Evolutionary conservation across 2,888 invertebrate genomes (phyloP).

Genomic region (Callyntrura sp.): DNA sequence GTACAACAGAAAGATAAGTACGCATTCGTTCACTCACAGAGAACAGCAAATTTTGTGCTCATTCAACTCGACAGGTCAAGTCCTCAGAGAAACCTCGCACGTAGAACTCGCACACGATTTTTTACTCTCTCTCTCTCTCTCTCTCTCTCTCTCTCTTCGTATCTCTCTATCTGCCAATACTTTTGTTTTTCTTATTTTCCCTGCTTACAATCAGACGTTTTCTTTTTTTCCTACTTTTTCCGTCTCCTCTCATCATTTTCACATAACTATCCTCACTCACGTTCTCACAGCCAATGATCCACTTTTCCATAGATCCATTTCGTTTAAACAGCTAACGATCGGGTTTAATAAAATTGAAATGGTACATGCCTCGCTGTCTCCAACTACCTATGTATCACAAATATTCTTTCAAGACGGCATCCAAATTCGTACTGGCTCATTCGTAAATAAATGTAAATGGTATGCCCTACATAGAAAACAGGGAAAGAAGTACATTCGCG

Average conservation of each 20-base stretch:
- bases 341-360: neutral
- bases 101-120: slow-evolving; percentile 39
- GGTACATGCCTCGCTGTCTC: neutral
- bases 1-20: neutral
- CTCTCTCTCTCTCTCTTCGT: too few species aligned
- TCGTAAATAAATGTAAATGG: too few species aligned
- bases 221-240: too few species aligned
- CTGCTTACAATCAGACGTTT: too few species aligned
- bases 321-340: slow-evolving; percentile 37
- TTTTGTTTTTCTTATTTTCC: too few species aligned
- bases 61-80: slow-evolving; percentile 32
- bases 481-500: too few species aligned
- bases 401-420: too few species aligned
- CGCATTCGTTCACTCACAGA: slow-evolving; percentile 1
- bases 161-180: too few species aligned
- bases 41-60: slow-evolving; percentile 29
- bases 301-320: slow-evolving; percentile 30
- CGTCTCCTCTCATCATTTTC: slow-evolving; percentile 4
- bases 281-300: slow-evolving; percentile 22
- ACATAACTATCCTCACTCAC: slow-evolving; percentile 53
- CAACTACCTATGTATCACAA: too few species aligned
- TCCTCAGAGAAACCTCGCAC: slow-evolving; percentile 45
- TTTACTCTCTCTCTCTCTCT: slow-evolving; percentile 32
- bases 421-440: too few species aligned
- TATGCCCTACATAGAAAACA: too few species aligned